Percentiles rank a stretch among this genome's conserved stretches.
Conservation (phyloP, 30 jellyfish, hydroid and myxozoan species). For the Cassiopea xamachana region DNA sequence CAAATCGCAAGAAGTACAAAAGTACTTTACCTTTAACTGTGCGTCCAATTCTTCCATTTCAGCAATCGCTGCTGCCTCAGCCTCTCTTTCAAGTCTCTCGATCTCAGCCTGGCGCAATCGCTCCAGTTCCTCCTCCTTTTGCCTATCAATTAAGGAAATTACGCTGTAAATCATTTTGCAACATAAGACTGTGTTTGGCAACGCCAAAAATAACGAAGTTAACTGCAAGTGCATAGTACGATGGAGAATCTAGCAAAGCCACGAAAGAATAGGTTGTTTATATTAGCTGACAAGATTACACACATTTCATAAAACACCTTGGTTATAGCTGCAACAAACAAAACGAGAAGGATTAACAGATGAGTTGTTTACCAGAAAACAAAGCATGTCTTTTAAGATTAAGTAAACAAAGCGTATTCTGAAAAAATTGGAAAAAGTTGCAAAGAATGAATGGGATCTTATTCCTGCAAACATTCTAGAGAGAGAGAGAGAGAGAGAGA, state of each 20-base stretch:
- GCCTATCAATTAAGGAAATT: slow-evolving; percentile 7
- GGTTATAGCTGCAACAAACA: neutral
- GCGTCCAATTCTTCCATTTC: slow-evolving; percentile 96
- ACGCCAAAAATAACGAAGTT: neutral
- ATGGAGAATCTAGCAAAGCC: neutral
- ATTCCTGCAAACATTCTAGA: neutral
- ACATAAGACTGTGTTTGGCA: neutral
- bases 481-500: neutral
- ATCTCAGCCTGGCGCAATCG: slow-evolving; percentile 75
- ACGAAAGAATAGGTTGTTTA: neutral
- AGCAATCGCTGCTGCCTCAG: slow-evolving; percentile 96
- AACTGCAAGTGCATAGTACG: neutral
- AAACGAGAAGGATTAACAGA: neutral
- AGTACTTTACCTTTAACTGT: slow-evolving; percentile 78
- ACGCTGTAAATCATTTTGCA: neutral
- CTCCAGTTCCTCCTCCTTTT: slow-evolving; percentile 83
- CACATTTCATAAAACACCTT: neutral
- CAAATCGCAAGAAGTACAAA: neutral
- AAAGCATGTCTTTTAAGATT: neutral
- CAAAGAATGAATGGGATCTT: neutral
- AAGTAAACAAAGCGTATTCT: neutral
- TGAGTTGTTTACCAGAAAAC: neutral
- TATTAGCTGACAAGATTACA: neutral
- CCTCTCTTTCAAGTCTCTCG: slow-evolving; percentile 94
- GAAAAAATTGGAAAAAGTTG: neutral